A percentile compares a stretch with the other conserved stretches of the same genome.
Conservation (phyloP, 2,888 invertebrate species). For the Minunthozetes semirufus region DNA sequence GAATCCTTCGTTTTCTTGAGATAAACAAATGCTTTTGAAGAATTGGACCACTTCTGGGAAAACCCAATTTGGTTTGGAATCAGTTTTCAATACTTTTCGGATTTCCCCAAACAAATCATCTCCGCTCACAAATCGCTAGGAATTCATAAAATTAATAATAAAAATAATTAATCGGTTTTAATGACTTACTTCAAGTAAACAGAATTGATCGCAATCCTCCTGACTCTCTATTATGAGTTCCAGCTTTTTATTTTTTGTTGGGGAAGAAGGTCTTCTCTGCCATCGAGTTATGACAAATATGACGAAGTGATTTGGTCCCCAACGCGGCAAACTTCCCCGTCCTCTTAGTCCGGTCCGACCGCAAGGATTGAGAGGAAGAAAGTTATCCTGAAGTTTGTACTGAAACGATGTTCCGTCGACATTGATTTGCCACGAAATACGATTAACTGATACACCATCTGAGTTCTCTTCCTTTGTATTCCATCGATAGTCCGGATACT, state of each 20-base stretch:
- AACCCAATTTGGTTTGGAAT: constrained; percentile 37
- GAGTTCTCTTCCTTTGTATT: constrained; percentile 42
- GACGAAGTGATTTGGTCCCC: constrained; percentile 50
- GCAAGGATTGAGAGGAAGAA: constrained; percentile 46
- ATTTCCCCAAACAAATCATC: constrained; percentile 39
- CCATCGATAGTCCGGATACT: constrained; percentile 43
- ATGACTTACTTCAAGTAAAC: constrained; percentile 41
- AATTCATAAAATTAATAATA: neutral
- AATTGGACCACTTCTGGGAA: constrained; percentile 30
- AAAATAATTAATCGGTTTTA: neutral
- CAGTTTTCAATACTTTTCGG: constrained; percentile 39
- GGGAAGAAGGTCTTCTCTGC: constrained; percentile 20
- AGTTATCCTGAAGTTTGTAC: too few species aligned
- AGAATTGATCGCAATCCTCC: constrained; percentile 38
- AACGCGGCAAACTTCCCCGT: constrained; percentile 48
- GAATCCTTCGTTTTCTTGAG: neutral
- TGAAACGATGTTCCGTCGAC: constrained; percentile 32
- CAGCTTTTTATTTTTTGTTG: constrained; percentile 38
- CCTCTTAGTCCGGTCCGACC: constrained; percentile 49
- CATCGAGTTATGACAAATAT: constrained; percentile 46
- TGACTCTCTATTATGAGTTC: constrained; percentile 25
- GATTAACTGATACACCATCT: constrained; percentile 42
- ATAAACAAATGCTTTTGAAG: neutral
- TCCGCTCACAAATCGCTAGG: constrained; percentile 40
- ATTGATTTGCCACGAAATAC: constrained; percentile 43